Evolutionary conservation across 2,113 vertebrate genomes (phyloP).

Genomic region (Acrocephalus kingi): DNA sequence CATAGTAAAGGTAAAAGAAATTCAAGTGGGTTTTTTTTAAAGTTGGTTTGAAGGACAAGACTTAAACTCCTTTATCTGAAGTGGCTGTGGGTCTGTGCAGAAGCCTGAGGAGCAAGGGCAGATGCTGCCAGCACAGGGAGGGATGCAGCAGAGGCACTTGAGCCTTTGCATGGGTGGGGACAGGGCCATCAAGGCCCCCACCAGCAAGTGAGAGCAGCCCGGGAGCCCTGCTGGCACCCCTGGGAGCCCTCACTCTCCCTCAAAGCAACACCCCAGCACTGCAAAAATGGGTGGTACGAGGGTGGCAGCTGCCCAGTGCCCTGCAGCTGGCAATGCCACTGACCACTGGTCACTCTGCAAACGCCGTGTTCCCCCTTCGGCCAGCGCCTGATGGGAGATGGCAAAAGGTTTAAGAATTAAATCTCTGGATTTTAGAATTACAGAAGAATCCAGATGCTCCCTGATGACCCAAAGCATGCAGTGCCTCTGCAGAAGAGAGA

Average conservation of each 20-base stretch:
- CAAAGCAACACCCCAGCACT: neutral
- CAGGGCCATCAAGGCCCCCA: neutral
- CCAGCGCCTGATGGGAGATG: rapidly evolving
- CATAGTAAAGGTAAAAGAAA: constrained; percentile 71
- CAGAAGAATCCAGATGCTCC: neutral
- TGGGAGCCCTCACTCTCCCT: neutral
- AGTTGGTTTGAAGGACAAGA: constrained; percentile 72
- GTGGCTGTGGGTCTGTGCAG: neutral
- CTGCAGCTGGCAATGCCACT: neutral
- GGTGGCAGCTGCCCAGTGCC: neutral
- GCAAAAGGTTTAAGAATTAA: neutral
- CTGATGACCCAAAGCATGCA: rapidly evolving
- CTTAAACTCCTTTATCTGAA: constrained; percentile 2
- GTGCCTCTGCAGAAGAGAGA: neutral
- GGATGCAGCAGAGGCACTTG: neutral
- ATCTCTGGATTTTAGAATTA: neutral
- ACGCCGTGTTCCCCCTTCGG: rapidly evolving
- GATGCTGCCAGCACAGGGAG: neutral
- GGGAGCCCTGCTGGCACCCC: neutral
- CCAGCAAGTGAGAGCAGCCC: neutral
- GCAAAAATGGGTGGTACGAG: rapidly evolving
- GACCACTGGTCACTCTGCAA: neutral
- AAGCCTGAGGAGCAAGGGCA: neutral
- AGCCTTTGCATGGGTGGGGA: neutral
- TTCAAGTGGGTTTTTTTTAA: constrained; percentile 55